Evolutionary conservation across 2,888 invertebrate species (phyloP).

Genomic region (Ceramica pisi): DNA sequence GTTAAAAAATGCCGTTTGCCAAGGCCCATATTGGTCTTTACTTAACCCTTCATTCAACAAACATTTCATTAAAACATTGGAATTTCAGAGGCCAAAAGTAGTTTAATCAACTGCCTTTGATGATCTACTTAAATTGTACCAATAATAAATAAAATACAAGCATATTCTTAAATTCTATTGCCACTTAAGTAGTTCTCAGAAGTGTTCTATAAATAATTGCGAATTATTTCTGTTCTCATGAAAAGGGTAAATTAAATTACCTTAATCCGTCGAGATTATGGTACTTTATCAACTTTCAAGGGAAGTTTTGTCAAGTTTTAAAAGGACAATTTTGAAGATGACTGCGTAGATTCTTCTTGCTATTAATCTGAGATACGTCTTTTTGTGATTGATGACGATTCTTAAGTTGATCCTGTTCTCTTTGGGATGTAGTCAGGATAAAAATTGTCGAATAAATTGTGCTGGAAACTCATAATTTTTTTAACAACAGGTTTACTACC

Average conservation of each 20-base stretch:
- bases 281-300: slow-evolving; percentile 49
- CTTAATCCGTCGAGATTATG: slow-evolving; percentile 33
- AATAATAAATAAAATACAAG: neutral
- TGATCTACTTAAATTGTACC: neutral
- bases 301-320: slow-evolving; percentile 37
- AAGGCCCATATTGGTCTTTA: too few species aligned
- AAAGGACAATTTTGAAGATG: slow-evolving; percentile 44
- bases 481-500: too few species aligned
- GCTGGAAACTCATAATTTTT: neutral
- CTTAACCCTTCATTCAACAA: too few species aligned
- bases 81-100: neutral
- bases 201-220: slow-evolving; percentile 19
- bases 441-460: neutral
- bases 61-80: too few species aligned
- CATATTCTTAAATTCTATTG: neutral
- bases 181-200: neutral
- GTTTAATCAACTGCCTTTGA: neutral
- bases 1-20: too few species aligned
- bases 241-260: slow-evolving; percentile 34
- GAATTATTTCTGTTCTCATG: slow-evolving; percentile 32
- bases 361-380: slow-evolving; percentile 35
- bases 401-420: neutral
- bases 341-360: slow-evolving; percentile 31
- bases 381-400: slow-evolving; percentile 48
- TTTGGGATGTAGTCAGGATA: neutral